Evolutionary conservation across 2,113 vertebrate genomes (phyloP).

Genomic region (Sphaerodactylus townsendi): DNA sequence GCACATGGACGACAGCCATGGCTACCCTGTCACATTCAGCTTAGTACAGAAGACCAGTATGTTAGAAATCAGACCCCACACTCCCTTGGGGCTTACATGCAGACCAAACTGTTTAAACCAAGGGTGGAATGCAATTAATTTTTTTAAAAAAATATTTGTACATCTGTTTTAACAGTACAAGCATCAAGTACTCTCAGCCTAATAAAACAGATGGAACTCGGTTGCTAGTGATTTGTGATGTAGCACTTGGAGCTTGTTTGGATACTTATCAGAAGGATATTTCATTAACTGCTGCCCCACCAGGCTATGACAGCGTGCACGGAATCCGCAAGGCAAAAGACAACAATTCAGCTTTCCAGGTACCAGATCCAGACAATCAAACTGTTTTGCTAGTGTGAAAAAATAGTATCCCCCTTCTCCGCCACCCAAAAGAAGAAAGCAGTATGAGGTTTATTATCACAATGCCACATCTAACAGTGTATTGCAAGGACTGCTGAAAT

Average conservation of each 20-base stretch:
- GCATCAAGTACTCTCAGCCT: slow-evolving; percentile 80
- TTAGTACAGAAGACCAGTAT: not conserved
- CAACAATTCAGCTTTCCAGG: slow-evolving; percentile 79
- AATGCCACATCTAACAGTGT: no score
- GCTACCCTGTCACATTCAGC: not conserved
- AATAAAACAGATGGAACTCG: slow-evolving; percentile 74
- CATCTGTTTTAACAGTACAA: slow-evolving; percentile 65
- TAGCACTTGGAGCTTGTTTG: slow-evolving; percentile 79
- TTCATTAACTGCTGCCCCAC: slow-evolving; percentile 73
- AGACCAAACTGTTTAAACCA: not conserved
- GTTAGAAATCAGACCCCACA: not conserved
- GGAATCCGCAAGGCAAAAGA: slow-evolving; percentile 62
- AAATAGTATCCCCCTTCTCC: no score
- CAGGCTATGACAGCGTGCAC: slow-evolving; percentile 80
- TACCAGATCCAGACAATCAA: slow-evolving; percentile 45
- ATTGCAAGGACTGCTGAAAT: no score
- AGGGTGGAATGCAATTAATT: not conserved
- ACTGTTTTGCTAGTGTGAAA: not conserved
- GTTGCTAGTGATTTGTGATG: slow-evolving; percentile 82
- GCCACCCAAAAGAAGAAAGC: no score
- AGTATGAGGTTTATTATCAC: no score
- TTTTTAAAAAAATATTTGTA: no score
- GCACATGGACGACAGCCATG: not conserved
- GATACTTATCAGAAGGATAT: slow-evolving; percentile 67
- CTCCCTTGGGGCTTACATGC: not conserved